Evolutionary conservation across 1,140 invertebrate genomes (phyloP), one percentile per base, ranked within the genome.

Genomic region (Carposina sasakii): DNA sequence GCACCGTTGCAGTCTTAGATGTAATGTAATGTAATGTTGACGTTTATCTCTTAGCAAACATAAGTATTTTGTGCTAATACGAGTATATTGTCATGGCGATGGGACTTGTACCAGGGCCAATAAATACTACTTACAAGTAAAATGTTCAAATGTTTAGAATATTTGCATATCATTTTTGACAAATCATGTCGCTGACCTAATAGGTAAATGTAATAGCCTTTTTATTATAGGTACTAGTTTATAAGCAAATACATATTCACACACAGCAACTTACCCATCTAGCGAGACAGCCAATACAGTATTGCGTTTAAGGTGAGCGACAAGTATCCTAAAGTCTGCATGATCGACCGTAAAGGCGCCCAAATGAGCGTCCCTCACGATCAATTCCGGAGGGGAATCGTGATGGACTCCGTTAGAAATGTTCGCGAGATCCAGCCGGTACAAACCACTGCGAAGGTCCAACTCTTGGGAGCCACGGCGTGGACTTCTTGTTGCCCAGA

Each of bases 291-390:
- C 90, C 44, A 92, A 84, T 0, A 96, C 90, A 0, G 93, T 96
- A 57, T 95, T 94, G 20, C 89, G 85, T 8, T 85, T 85, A 21
- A 93, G 88, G 60, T 92, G 85, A 1, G 94, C 89, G 0, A 97
- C 89, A 0, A 97, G 86, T 9, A 97, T 78, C 42, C 92, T 87
- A 59, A 95, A 95, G 63, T 94, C 94, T 1, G 88, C 88, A 57
- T 93, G 91, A 67, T 97, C 94, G 1, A 94, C 90, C 2, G 90
- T 90, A 58, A 95, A 96, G 2, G 92, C 90, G 16, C 88, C 90
- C 8, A 93, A 79, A 64, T 90, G 68, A 3, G 85, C 66, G 33
- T 88, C 86, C 10, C 91, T 65, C 24, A 94, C 90, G 10, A 90
- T 83, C 15, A 68, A 63, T 51, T 86, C 77, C 3, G 86, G 87